These are phyloP conservation scores for Campopleginae sp. DNA, from an alignment of 2,888 invertebrate species.

Conservation along the genomic window DNA sequence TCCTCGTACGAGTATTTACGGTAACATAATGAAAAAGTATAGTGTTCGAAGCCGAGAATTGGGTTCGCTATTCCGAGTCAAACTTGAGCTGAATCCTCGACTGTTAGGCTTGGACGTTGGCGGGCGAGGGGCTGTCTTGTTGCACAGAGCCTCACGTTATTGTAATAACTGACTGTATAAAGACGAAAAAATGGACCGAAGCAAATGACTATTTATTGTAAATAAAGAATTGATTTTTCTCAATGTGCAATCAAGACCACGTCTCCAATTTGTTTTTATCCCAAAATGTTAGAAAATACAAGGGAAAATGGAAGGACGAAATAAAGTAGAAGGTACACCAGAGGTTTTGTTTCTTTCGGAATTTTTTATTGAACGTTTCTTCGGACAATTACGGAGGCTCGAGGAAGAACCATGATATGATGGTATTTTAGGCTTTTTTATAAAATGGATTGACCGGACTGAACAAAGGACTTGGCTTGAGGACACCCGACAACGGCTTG, in stretches of 20 bases:
- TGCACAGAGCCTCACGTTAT: conserved; percentile 46
- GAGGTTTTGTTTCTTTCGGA: conserved; percentile 16
- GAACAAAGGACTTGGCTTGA: conserved; percentile 88
- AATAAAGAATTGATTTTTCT: conserved; percentile 64
- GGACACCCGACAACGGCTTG: conserved; percentile 89
- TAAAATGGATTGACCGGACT: conserved; percentile 93
- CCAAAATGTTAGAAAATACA: conserved; percentile 32
- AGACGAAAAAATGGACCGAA: conserved; percentile 57
- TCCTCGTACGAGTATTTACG: conserved; percentile 27
- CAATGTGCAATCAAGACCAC: conserved; percentile 46
- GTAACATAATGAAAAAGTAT: not conserved
- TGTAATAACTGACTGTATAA: conserved; percentile 64
- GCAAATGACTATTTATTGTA: conserved; percentile 65
- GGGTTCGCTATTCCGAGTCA: not conserved
- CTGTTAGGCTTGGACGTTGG: conserved; percentile 36
- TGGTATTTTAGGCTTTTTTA: conserved; percentile 82
- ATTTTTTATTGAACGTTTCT: conserved; percentile 37
- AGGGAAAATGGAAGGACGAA: not conserved
- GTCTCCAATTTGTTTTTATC: conserved; percentile 7
- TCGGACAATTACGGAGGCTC: not conserved
- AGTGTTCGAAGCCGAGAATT: conserved; percentile 23
- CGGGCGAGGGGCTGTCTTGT: conserved; percentile 15
- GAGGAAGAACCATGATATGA: not conserved
- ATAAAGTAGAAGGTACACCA: not conserved
- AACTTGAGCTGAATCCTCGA: not conserved